Evolutionary conservation across 2,113 vertebrate genomes (phyloP), one percentile per base, ranked within the genome.

Genomic region (Onychorhynchus coronatus): DNA sequence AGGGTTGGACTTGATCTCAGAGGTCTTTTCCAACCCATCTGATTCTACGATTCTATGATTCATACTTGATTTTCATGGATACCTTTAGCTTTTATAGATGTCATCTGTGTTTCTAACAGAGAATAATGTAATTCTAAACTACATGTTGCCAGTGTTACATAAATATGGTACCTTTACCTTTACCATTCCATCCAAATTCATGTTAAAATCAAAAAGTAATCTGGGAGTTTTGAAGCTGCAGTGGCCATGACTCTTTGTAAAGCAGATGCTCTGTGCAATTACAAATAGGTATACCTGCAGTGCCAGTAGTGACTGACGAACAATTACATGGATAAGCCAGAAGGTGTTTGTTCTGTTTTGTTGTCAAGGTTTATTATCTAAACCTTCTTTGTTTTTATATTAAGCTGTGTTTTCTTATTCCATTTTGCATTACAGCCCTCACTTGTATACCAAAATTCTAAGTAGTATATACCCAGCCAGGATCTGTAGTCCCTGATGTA

Each of bases 211-310:
- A n/a, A 21, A 80, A 73, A 72, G 33, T 8, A 86, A 30, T 41
- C 53, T 23, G 37, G 5, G 13, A 83, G 17, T 74, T 89, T 94
- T 87, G 53, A 89, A 66, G 53, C 46, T 74, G 41, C 39, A 95
- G 42, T 27, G 42, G 42, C n/a, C 50, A 47, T 8, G 35, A 62
- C 39, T 94, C 20, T 87, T 91, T 42, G 41, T 30, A 88, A 58
- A 93, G 56, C 82, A 95, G 71, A 84, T 95, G 39, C 42, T 96
- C 77, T 18, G 3, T 49, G 31, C 71, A 96, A 91, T 91, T 91
- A 94, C 62, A 91, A 89, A 80, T 23, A 75, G 62, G 80, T 42
- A 65, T 42, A 85, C 85, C 59, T 88, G 35, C 41, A 70, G 55
- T 22, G 82, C 55, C 77, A 82, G 73, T 52, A 95, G 6, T 71